phyloP scores from a whole-genome alignment of 2,888 invertebrate genomes.

The Himalopsyche anomala region DNA sequence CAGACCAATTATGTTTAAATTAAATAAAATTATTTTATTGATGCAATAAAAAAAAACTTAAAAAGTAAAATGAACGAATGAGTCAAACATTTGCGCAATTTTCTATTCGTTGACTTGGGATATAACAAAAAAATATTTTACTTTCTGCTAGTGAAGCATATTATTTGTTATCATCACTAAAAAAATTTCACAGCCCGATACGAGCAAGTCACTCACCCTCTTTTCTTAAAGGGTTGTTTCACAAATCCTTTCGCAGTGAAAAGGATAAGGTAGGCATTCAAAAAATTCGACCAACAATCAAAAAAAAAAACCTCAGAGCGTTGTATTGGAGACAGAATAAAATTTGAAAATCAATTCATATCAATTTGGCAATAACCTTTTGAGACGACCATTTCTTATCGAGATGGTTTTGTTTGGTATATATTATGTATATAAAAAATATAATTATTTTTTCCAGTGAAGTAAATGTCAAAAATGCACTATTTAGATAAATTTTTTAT shows the following conservation, averaged over 20 bases:
- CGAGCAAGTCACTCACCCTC: neutral
- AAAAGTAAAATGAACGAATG: no score
- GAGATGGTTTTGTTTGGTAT: no score
- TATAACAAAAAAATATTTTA: neutral
- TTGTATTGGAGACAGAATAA: neutral
- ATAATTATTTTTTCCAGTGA: no score
- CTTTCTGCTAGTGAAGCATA: neutral
- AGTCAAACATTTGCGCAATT: no score
- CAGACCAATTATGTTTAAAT: no score
- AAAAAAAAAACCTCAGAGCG: neutral
- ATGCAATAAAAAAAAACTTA: no score
- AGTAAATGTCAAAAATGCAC: no score
- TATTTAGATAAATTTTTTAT: no score
- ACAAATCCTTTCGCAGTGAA: slow-evolving; percentile 15
- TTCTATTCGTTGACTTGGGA: neutral
- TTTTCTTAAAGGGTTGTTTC: slow-evolving; percentile 28
- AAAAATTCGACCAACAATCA: slow-evolving; percentile 13
- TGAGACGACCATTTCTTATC: neutral
- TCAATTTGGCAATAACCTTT: slow-evolving; percentile 18
- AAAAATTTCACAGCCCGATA: neutral
- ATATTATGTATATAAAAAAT: no score
- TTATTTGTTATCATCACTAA: slow-evolving; percentile 2
- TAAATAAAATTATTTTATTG: no score
- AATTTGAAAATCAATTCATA: neutral
- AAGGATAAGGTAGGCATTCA: slow-evolving; percentile 6